Evolutionary conservation across 2,113 vertebrate species (phyloP).

Genomic region (Porphyrio hochstetteri): DNA sequence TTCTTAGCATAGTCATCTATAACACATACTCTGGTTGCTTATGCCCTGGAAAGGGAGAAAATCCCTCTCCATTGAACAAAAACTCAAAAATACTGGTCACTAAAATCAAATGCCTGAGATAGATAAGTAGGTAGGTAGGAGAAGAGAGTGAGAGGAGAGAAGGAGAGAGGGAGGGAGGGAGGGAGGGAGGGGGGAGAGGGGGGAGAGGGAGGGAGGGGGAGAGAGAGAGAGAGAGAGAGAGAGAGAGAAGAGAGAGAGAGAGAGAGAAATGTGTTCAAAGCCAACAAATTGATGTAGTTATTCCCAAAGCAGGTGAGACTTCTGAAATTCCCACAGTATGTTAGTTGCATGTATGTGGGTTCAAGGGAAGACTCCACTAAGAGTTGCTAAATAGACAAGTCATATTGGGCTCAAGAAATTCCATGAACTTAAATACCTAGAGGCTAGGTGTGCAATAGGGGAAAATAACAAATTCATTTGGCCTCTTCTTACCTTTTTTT

Average conservation of each 20-base stretch:
- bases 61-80: not conserved
- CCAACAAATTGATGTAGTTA: not conserved
- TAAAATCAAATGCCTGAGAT: not conserved
- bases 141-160: no score
- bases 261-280: not conserved
- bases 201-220: no score
- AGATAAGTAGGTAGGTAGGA: not conserved
- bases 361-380: not conserved
- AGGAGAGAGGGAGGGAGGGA: no score
- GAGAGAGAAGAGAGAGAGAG: not conserved
- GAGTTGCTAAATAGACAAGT: not conserved
- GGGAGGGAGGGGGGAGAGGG: no score
- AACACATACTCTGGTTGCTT: accelerated
- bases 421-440: not conserved
- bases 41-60: not conserved
- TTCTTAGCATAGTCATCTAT: not conserved
- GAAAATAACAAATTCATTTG: not conserved
- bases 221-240: no score
- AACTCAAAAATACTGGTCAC: not conserved
- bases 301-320: not conserved
- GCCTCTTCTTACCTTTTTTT: not conserved
- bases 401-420: not conserved
- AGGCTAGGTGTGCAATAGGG: not conserved
- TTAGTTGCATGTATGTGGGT: not conserved
- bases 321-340: not conserved